Evolutionary conservation across 35 echinoderm and acorn worm genomes (phyloP).

Genomic region (Apostichopus parvimensis): DNA sequence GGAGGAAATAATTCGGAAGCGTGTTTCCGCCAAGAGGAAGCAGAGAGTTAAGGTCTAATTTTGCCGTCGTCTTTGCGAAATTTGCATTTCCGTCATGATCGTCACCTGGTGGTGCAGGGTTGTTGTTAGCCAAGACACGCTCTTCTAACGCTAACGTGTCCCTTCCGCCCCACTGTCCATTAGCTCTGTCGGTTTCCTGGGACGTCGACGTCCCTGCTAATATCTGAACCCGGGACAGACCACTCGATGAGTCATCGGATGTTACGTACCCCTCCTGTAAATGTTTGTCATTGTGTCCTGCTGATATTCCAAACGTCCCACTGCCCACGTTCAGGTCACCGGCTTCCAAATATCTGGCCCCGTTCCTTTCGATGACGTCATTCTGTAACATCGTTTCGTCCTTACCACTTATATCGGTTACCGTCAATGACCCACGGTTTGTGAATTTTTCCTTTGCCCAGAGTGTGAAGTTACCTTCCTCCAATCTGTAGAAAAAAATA

Average conservation of each 20-base stretch:
- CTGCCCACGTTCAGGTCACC: background rate
- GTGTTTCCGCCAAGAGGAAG: conserved; percentile 20
- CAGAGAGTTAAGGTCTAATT: background rate
- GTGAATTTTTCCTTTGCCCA: background rate
- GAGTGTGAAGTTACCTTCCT: background rate
- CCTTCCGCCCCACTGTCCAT: background rate
- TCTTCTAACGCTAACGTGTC: background rate
- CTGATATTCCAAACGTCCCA: background rate
- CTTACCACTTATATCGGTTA: background rate
- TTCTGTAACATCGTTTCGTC: background rate
- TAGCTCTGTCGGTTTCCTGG: background rate
- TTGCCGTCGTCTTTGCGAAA: background rate
- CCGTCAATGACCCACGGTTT: background rate
- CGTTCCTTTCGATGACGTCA: background rate
- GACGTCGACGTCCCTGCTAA: no score
- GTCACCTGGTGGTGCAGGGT: no score
- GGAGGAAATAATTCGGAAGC: conserved; percentile 6
- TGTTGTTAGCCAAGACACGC: no score
- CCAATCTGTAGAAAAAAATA: background rate
- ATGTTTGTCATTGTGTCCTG: no score
- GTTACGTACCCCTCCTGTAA: background rate
- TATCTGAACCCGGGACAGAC: no score
- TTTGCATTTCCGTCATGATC: no score
- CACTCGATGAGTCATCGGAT: background rate
- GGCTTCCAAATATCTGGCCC: background rate